phyloP scores from a whole-genome alignment of 2,888 invertebrate species.

The Dryococelus australis region DNA sequence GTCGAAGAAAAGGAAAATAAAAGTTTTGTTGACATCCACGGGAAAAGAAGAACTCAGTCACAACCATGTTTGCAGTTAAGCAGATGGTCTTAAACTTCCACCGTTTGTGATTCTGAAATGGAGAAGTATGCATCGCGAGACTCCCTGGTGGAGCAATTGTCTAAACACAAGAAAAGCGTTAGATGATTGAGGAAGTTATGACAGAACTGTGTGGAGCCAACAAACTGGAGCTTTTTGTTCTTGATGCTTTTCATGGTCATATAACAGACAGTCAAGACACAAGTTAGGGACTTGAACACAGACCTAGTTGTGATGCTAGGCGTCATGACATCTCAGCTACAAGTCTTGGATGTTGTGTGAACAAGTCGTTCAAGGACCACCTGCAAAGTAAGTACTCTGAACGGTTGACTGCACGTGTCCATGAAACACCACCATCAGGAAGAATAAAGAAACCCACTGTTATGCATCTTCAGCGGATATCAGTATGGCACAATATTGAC shows the following conservation, averaged over 20 bases:
- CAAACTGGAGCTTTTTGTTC: too few relatives aligned
- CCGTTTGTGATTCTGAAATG: neutral
- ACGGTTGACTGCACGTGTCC: constrained; percentile 30
- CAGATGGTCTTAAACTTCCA: constrained; percentile 35
- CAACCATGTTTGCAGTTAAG: constrained; percentile 28
- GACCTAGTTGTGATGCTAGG: constrained; percentile 13
- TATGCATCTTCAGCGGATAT: constrained; percentile 19
- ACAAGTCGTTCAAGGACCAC: constrained; percentile 40
- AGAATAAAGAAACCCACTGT: constrained; percentile 34
- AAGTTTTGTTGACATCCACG: neutral
- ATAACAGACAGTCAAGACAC: too few relatives aligned
- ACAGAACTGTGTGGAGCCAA: too few relatives aligned
- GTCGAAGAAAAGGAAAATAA: constrained; percentile 34
- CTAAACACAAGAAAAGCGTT: constrained; percentile 42
- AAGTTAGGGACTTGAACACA: too few relatives aligned
- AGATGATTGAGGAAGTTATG: constrained; percentile 43
- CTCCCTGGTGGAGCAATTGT: constrained; percentile 37
- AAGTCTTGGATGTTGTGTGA: constrained; percentile 40
- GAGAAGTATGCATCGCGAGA: constrained; percentile 33
- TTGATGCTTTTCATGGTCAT: too few relatives aligned
- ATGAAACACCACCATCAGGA: constrained; percentile 30
- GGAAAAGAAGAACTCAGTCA: constrained; percentile 28
- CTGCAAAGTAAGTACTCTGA: constrained; percentile 27
- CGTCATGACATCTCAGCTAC: constrained; percentile 38
- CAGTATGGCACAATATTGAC: constrained; percentile 33